These are phyloP conservation scores for Pantala flavescens DNA, from an alignment of 1,140 invertebrate species.

Conservation along the genomic window DNA sequence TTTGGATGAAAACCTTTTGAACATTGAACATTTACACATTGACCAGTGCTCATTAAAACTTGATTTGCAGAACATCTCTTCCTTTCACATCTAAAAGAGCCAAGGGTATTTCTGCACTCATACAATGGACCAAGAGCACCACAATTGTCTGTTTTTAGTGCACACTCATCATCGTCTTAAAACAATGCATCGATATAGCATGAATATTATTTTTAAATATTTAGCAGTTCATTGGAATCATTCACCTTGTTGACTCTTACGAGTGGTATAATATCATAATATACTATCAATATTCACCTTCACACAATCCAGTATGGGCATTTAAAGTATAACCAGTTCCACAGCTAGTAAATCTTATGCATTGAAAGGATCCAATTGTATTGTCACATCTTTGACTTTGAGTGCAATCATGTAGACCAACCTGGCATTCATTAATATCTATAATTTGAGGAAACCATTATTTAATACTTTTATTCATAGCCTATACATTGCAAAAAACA, in stretches of 20 bases:
- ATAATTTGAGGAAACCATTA: constrained; percentile 12
- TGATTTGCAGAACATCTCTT: constrained; percentile 39
- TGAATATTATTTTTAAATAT: constrained; percentile 60
- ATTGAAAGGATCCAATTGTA: constrained; percentile 74
- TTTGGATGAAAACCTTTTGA: constrained; percentile 37
- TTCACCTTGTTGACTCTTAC: constrained; percentile 85
- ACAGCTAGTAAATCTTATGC: constrained; percentile 73
- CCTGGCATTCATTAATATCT: constrained; percentile 57
- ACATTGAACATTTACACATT: constrained; percentile 32
- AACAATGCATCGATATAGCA: constrained; percentile 13
- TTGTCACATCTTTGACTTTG: constrained; percentile 77
- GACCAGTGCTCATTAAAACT: constrained; percentile 26
- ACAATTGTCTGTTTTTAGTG: constrained; percentile 70
- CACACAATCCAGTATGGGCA: constrained; percentile 71
- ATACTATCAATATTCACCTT: constrained; percentile 46
- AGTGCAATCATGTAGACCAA: constrained; percentile 43
- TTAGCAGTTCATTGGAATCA: constrained; percentile 80
- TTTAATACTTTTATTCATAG: constrained; percentile 6
- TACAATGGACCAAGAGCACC: constrained; percentile 49
- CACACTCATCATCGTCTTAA: constrained; percentile 87
- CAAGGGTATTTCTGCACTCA: constrained; percentile 72
- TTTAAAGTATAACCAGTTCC: constrained; percentile 95
- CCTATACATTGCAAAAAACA: not conserved
- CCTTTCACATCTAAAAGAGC: constrained; percentile 64
- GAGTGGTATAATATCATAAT: constrained; percentile 24